Evolutionary conservation across 2,888 invertebrate genomes (phyloP), one percentile per base, ranked within the genome.

Genomic region (Synanthedon tipuliformis): DNA sequence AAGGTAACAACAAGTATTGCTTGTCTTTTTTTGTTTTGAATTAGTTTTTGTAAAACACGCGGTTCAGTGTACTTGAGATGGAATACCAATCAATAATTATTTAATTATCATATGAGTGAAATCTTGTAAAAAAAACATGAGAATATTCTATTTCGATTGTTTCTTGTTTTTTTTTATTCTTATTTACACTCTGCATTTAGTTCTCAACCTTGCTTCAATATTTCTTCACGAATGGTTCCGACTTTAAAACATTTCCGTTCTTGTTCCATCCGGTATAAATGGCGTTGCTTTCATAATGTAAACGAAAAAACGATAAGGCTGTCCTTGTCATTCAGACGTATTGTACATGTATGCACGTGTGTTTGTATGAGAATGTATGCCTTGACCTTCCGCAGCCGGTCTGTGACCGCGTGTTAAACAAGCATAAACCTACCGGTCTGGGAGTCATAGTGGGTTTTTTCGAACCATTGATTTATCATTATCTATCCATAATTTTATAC

Each of bases 321-420:
- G 71, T 68, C 66, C 69, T 76, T 72, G 74, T 71, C 66, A 49
- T 49, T 11, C 16, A 49, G 12, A 49, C 23, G 49, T 16, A 18
- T 15, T 64, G 58, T 63, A 62, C 54, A 60, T 68, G 61, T 63
- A 58, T 64, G 61, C 55, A 62, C 65, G 61, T 59, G 61, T 64
- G 61, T 66, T 56, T 64, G 59, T 54, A 58, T 60, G 56, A 64
- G 55, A 65, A 60, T 60, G 59, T 64, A 58, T 59, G 66, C 71
- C 72, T 75, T 82, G 79, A 80, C 81, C 80, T 81, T 80, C 73
- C 67, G 60, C 62, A 66, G 68, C 61, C 71, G 76, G 73, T 75
- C 71, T 73, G 68, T 74, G 75, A 71, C 78, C 75, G 73, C 70
- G 64, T 68, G 62, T 63, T 62, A 45, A 45, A 45, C 45, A 45